Conservation (phyloP, 2,888 invertebrate species). For the Heteromurus nitidus region DNA sequence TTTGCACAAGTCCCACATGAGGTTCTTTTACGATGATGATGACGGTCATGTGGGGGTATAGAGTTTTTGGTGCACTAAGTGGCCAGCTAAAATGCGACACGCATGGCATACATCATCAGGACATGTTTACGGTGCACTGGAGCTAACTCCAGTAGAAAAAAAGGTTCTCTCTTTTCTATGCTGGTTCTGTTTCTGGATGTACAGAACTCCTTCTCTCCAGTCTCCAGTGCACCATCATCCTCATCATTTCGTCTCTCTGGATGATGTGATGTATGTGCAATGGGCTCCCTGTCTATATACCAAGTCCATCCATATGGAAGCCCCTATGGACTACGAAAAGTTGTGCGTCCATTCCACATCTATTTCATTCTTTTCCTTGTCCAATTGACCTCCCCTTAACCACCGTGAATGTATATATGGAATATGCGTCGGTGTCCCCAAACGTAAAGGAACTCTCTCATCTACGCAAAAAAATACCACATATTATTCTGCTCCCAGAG, state of each 20-base stretch:
- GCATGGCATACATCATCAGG: conserved; percentile 57
- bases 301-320: neutral
- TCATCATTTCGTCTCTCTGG: no score
- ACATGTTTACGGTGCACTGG: neutral
- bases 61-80: conserved; percentile 61
- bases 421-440: no score
- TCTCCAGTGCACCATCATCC: conserved; percentile 30
- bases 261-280: no score
- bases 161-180: no score
- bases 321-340: neutral
- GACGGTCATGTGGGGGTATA: no score
- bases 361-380: neutral
- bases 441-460: no score
- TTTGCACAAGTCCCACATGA: neutral
- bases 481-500: neutral
- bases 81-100: conserved; percentile 64
- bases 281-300: no score
- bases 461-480: neutral
- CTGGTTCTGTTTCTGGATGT: no score
- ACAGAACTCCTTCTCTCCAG: neutral
- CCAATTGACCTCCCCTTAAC: neutral
- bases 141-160: no score
- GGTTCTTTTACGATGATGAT: neutral
- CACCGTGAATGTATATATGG: no score
- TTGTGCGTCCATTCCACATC: neutral